Evolutionary conservation across 2,797 vertebrate species (phyloP).

Genomic region (Onychomys arenicola): DNA sequence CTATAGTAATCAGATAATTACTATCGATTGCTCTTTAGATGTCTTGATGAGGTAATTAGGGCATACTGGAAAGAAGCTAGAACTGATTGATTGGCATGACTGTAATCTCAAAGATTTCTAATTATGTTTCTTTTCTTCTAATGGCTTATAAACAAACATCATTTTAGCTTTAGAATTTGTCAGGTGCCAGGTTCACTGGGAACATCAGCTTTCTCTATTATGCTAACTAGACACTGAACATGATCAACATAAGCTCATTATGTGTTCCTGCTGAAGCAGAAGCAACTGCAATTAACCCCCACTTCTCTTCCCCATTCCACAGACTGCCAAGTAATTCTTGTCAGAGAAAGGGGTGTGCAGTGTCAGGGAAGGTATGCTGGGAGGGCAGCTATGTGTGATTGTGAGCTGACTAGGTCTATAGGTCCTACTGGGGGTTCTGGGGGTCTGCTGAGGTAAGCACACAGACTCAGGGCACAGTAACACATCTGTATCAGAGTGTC

Average conservation of each 20-base stretch:
- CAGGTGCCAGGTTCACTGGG: constrained; percentile 79
- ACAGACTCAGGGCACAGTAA: background rate
- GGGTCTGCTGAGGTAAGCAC: background rate
- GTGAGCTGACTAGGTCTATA: background rate
- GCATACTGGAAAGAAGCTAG: constrained; percentile 84
- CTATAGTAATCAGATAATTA: constrained; percentile 90
- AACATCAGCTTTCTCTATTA: constrained; percentile 72
- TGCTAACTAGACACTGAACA: constrained; percentile 70
- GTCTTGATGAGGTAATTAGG: constrained; percentile 88
- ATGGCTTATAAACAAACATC: constrained; percentile 84
- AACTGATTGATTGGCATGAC: constrained; percentile 87
- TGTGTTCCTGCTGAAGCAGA: constrained; percentile 65
- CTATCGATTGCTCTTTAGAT: constrained; percentile 88
- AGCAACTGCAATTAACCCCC: constrained; percentile 61
- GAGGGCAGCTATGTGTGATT: rapidly evolving
- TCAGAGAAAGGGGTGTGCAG: background rate
- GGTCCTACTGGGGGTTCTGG: background rate
- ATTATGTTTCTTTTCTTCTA: constrained; percentile 87
- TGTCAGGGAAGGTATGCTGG: background rate
- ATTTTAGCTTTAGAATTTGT: constrained; percentile 83
- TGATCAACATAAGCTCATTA: constrained; percentile 73
- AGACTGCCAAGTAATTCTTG: background rate
- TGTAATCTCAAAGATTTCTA: constrained; percentile 85
- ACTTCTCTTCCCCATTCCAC: constrained; percentile 58
- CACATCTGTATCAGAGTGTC: background rate